A percentile compares a stretch with the other conserved stretches of the same genome.
Evolutionary conservation across 2,888 invertebrate species (phyloP).

Genomic region (Agrochola circellaris): DNA sequence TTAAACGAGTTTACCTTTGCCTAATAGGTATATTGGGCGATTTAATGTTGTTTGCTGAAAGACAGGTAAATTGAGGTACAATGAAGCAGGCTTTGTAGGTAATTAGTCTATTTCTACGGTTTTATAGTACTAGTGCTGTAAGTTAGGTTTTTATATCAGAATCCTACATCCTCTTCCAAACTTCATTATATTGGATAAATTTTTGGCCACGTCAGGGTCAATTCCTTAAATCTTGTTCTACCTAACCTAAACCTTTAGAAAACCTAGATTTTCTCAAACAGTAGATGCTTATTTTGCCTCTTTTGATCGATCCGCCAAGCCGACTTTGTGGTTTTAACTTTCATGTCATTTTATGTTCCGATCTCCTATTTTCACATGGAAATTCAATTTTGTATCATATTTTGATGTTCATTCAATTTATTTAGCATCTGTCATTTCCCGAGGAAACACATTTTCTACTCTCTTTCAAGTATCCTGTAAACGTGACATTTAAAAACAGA

Average conservation of each 20-base stretch:
- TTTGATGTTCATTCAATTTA: constrained; percentile 43
- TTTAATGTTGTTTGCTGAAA: constrained; percentile 43
- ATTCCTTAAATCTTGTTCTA: too few species aligned
- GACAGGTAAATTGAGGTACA: constrained; percentile 18
- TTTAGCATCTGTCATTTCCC: constrained; percentile 2
- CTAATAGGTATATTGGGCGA: constrained; percentile 44
- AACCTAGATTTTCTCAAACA: too few species aligned
- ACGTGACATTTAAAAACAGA: constrained; percentile 1
- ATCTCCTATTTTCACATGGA: neutral
- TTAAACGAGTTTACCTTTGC: constrained; percentile 42
- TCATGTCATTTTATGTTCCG: neutral
- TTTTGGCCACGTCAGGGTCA: too few species aligned
- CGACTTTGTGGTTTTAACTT: neutral
- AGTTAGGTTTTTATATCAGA: too few species aligned
- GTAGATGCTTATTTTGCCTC: too few species aligned
- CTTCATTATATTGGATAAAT: too few species aligned
- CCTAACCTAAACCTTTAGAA: too few species aligned
- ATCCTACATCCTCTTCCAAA: too few species aligned
- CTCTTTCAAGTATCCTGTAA: neutral
- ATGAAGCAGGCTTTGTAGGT: neutral
- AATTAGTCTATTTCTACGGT: constrained; percentile 6
- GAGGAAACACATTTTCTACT: neutral
- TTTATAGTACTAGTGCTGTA: neutral
- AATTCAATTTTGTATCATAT: constrained; percentile 42
- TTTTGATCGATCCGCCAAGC: neutral